A percentile compares a stretch with the other conserved stretches of the same genome.
phyloP scores from a whole-genome alignment of 2,888 invertebrate genomes.

The Norana najaformis region DNA sequence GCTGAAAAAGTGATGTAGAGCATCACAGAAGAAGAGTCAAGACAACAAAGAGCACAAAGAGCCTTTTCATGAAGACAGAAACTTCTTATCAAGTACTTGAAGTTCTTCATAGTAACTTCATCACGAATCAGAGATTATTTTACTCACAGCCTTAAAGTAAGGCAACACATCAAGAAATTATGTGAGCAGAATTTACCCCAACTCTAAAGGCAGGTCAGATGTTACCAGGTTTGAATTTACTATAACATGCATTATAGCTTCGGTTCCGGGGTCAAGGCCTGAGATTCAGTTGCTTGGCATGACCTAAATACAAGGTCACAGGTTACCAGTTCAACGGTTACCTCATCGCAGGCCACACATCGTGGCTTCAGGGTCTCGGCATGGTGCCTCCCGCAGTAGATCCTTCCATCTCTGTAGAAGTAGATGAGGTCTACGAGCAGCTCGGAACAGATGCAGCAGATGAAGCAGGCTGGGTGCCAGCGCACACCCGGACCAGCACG shows the following conservation, averaged over 20 bases:
- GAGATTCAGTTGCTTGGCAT: neutral
- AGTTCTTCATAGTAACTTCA: neutral
- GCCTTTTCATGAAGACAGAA: neutral
- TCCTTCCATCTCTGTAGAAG: constrained; percentile 81
- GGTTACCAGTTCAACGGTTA: constrained; percentile 55
- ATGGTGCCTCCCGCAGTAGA: constrained; percentile 95
- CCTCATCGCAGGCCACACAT: constrained; percentile 97
- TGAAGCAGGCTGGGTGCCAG: constrained; percentile 96
- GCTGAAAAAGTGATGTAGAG: neutral
- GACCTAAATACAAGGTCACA: neutral
- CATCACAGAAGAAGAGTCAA: neutral
- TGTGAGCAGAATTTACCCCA: neutral
- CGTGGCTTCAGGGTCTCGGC: constrained; percentile 94
- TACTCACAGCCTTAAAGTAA: too few species aligned
- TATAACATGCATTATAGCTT: neutral
- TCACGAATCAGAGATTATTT: neutral
- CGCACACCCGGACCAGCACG: constrained; percentile 76
- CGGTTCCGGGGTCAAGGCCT: neutral
- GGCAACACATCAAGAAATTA: neutral
- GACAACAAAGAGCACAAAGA: neutral
- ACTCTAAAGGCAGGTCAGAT: neutral
- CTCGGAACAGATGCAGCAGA: constrained; percentile 87
- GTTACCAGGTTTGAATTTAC: neutral
- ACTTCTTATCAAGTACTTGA: neutral
- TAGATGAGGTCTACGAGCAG: constrained; percentile 95